These are phyloP conservation scores for Drosophila sulfurigaster DNA, from an alignment of 1,140 invertebrate species.

Conservation along the genomic window DNA sequence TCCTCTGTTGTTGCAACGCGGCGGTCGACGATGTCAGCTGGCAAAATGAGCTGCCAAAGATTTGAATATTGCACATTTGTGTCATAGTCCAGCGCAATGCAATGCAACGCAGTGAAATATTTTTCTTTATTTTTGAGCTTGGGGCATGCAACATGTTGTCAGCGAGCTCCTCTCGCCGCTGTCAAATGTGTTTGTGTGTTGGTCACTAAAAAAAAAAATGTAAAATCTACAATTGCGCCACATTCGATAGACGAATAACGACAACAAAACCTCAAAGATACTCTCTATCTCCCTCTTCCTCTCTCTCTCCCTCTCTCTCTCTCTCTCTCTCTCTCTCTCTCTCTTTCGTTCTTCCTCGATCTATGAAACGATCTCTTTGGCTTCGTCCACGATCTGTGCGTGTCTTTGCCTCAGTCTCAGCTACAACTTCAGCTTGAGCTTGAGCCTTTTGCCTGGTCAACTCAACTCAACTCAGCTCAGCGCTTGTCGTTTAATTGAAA, in stretches of 20 bases:
- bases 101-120: conserved; percentile 28
- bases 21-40: conserved; percentile 37
- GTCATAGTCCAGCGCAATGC: conserved; percentile 37
- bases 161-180: conserved; percentile 20
- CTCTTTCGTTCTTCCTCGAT: not conserved
- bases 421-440: too few relatives aligned
- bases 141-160: conserved; percentile 61
- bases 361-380: conserved; percentile 9
- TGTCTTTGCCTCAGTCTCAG: conserved; percentile 30
- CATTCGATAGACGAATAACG: conserved; percentile 63
- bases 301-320: not conserved
- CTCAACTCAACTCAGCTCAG: not conserved
- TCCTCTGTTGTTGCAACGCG: not conserved
- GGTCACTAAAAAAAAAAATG: conserved; percentile 35
- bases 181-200: conserved; percentile 66
- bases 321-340: not conserved
- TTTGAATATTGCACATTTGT: conserved; percentile 73
- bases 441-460: conserved; percentile 9
- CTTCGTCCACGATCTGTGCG: conserved; percentile 51
- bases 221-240: conserved; percentile 69
- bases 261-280: conserved; percentile 39
- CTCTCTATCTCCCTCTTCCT: not conserved
- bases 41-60: conserved; percentile 63
- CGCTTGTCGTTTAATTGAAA: conserved; percentile 80
- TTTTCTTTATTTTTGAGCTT: conserved; percentile 23